Conservation (phyloP, 2,888 invertebrate genomes). For the Apotomis betuletana region DNA sequence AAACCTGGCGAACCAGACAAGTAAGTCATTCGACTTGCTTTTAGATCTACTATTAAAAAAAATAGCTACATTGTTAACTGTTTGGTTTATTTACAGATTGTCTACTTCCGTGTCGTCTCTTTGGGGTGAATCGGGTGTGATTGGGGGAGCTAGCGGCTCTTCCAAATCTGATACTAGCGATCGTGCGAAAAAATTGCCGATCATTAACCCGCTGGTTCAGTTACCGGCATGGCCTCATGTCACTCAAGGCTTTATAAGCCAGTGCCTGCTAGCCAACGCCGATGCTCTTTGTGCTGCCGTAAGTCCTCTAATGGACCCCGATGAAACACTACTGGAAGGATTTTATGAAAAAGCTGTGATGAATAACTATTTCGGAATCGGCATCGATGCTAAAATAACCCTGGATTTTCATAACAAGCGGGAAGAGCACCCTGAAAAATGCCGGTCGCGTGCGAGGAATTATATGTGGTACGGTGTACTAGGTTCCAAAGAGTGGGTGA, state of each 20-base stretch:
- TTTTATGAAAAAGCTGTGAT: constrained; percentile 97
- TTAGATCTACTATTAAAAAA: background rate
- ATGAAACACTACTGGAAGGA: constrained; percentile 93
- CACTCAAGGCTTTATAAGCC: constrained; percentile 94
- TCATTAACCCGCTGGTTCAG: constrained; percentile 94
- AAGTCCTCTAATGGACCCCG: constrained; percentile 97
- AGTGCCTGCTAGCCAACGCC: constrained; percentile 97
- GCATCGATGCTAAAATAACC: constrained; percentile 98
- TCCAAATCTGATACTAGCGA: constrained; percentile 81
- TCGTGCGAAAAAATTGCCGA: constrained; percentile 89
- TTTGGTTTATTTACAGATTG: constrained; percentile 61
- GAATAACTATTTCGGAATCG: constrained; percentile 99
- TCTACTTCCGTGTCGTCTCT: constrained; percentile 81
- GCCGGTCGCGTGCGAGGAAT: constrained; percentile 95
- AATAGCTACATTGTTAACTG: background rate
- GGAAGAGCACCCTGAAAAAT: constrained; percentile 98
- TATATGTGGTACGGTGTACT: constrained; percentile 97
- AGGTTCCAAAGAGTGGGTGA: constrained; percentile 90
- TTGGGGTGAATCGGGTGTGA: constrained; percentile 74
- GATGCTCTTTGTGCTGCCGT: constrained; percentile 98
- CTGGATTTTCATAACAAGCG: constrained; percentile 98
- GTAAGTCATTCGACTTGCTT: constrained; percentile 63
- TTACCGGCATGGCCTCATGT: constrained; percentile 95
- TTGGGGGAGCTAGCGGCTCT: constrained; percentile 55
- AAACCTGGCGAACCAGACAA: constrained; percentile 87